These are phyloP conservation scores for Zaprionus ornatus DNA, from an alignment of 1,140 invertebrate species.

Conservation along the genomic window DNA sequence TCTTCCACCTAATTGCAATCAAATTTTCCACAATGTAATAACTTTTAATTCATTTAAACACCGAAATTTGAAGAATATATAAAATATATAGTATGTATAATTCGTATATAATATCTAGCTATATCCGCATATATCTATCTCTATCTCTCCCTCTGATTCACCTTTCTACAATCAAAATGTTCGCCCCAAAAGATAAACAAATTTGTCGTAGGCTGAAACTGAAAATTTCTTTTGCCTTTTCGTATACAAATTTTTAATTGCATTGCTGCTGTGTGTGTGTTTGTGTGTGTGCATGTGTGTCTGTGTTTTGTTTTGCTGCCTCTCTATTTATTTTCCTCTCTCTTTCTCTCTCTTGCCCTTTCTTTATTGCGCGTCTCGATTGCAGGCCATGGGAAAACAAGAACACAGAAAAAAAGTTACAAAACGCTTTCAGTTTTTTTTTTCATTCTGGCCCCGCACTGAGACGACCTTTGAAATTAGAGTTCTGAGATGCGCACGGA, in stretches of 20 bases:
- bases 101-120: neutral
- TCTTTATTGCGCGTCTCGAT: neutral
- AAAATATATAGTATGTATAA: neutral
- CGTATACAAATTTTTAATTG: slow-evolving; percentile 8
- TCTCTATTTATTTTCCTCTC: neutral
- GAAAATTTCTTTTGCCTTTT: neutral
- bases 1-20: too few relatives aligned
- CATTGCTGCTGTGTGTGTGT: neutral
- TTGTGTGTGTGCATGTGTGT: neutral
- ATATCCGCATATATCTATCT: too few relatives aligned
- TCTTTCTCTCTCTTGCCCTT: neutral
- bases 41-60: neutral
- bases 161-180: neutral
- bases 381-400: slow-evolving; percentile 36
- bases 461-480: slow-evolving; percentile 78
- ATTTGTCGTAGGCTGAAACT: neutral
- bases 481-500: slow-evolving; percentile 77
- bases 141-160: too few relatives aligned
- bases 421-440: slow-evolving; percentile 23
- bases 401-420: slow-evolving; percentile 23
- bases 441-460: slow-evolving; percentile 14
- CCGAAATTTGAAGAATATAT: neutral
- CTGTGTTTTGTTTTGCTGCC: neutral
- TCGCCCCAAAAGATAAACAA: neutral
- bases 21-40: neutral